phyloP scores from a whole-genome alignment of 2,888 invertebrate genomes.

The Ormyrus thymus region DNA sequence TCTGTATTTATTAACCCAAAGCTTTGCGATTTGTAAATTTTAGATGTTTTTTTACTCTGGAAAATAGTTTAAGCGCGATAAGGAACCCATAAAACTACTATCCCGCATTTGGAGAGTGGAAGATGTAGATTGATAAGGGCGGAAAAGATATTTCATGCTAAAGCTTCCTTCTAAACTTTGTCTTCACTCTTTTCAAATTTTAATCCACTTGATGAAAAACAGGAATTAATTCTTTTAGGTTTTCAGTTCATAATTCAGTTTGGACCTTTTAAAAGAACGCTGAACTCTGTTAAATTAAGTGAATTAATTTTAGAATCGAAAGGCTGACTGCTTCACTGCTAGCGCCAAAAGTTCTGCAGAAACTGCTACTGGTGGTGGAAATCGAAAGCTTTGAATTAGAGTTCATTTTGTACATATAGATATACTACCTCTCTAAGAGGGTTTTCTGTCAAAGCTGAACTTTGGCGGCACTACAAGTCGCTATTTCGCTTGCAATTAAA shows the following conservation, averaged over 20 bases:
- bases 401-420: no score
- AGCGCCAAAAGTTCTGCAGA: no score
- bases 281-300: no score
- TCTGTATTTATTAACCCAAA: neutral
- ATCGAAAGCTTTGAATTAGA: no score
- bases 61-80: constrained; percentile 20
- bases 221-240: no score
- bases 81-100: constrained; percentile 35
- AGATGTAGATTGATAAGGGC: constrained; percentile 29
- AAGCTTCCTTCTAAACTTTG: neutral
- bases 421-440: no score
- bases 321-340: neutral
- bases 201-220: no score
- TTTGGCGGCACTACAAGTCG: no score
- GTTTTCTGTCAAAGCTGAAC: no score
- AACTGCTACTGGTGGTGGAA: no score
- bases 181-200: neutral
- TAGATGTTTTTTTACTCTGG: constrained; percentile 14
- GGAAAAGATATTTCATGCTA: constrained; percentile 25
- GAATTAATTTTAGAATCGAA: neutral
- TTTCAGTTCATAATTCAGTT: neutral
- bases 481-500: no score
- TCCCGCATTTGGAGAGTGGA: constrained; percentile 27
- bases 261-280: no score
- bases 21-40: constrained; percentile 8